Conservation (phyloP, 2,797 vertebrate species). For the Pyrocephalus nanus region DNA sequence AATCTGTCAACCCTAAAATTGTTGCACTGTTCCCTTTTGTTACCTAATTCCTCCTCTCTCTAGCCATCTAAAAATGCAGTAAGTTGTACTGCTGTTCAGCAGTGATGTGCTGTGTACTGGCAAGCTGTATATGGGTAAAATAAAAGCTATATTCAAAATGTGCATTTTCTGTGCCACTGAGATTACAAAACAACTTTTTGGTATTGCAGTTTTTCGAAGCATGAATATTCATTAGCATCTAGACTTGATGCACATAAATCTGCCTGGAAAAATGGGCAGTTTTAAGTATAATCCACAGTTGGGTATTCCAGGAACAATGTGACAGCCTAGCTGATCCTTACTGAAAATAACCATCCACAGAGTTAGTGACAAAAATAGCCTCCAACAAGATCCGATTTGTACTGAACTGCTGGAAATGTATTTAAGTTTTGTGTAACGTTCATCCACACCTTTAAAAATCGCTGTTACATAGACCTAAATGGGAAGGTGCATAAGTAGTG, state of each 20-base stretch:
- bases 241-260: neutral
- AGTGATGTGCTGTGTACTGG: conserved; percentile 43
- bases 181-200: neutral
- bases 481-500: neutral
- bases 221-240: neutral
- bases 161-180: neutral
- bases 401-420: neutral
- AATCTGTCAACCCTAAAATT: conserved; percentile 19
- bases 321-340: conserved; percentile 1
- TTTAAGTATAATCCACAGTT: neutral
- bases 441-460: neutral
- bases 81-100: conserved; percentile 28
- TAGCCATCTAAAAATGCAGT: conserved; percentile 49
- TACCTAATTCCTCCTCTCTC: conserved; percentile 13
- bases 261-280: neutral
- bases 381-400: neutral
- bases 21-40: conserved; percentile 2
- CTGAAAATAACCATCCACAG: neutral
- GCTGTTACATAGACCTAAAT: neutral
- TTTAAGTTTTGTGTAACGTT: neutral
- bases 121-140: conserved; percentile 28
- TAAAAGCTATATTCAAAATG: neutral
- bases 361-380: conserved; percentile 7
- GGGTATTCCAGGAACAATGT: neutral
- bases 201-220: neutral